Conservation (phyloP, 2,797 vertebrate genomes). For the Macropus fuliginosus region DNA sequence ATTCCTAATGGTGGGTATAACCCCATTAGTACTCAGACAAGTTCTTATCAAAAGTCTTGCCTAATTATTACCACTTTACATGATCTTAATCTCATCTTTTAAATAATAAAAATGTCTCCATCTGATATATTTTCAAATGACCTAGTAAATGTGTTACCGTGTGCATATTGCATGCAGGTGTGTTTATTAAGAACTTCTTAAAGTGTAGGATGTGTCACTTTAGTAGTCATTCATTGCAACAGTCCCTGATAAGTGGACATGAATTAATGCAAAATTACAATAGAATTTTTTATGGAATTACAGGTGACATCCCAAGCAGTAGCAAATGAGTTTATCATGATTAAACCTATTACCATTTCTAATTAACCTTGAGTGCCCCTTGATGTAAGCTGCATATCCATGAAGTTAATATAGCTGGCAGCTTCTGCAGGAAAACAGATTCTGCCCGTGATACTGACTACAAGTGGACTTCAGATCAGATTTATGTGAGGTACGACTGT, state of each 20-base stretch:
- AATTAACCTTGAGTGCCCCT: conserved; percentile 79
- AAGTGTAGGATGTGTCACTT: conserved; percentile 53
- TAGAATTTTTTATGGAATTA: conserved; percentile 76
- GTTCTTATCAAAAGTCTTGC: conserved; percentile 64
- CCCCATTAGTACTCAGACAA: conserved; percentile 71
- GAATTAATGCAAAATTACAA: conserved; percentile 82
- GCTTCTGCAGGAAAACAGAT: conserved; percentile 50
- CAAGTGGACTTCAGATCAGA: background rate
- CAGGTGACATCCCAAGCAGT: conserved; percentile 74
- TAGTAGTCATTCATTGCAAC: conserved; percentile 69
- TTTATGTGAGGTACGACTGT: background rate
- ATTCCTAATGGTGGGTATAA: conserved; percentile 73
- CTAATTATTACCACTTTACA: conserved; percentile 73
- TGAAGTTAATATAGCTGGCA: conserved; percentile 43
- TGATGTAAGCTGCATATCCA: conserved; percentile 60
- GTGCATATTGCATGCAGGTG: background rate
- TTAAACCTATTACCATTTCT: conserved; percentile 80
- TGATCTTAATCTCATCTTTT: conserved; percentile 64
- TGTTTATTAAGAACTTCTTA: conserved; percentile 65
- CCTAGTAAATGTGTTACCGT: background rate
- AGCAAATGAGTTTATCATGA: conserved; percentile 78
- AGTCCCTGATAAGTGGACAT: conserved; percentile 69
- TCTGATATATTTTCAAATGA: conserved; percentile 67
- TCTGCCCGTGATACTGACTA: background rate
- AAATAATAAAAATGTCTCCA: conserved; percentile 63